Evolutionary conservation across 2,797 vertebrate species (phyloP).

Genomic region (Sorex maritimensis): DNA sequence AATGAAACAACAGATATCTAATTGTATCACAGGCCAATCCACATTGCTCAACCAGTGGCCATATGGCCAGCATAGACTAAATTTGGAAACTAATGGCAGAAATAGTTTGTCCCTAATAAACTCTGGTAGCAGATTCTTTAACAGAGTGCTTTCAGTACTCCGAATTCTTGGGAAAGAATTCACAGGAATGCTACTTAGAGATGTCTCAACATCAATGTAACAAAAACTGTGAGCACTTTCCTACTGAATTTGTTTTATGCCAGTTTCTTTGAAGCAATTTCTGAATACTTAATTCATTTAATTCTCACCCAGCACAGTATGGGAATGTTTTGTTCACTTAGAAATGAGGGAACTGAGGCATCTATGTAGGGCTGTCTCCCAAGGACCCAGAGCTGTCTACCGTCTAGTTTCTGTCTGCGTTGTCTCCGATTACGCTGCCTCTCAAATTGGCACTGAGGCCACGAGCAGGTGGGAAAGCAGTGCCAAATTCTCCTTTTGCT

Average conservation of each 20-base stretch:
- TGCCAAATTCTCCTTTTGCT: neutral
- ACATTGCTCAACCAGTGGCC: too few species aligned
- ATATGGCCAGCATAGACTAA: too few species aligned
- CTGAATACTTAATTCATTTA: accelerated
- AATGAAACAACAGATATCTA: too few species aligned
- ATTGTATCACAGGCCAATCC: neutral
- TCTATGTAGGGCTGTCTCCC: too few species aligned
- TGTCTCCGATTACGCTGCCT: neutral
- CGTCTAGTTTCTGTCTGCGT: neutral
- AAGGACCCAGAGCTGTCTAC: too few species aligned
- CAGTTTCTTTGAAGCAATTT: neutral
- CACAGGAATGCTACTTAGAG: too few species aligned
- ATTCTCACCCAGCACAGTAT: neutral
- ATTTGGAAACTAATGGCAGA: neutral
- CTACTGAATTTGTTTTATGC: accelerated
- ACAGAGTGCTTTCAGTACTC: neutral
- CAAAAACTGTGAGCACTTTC: accelerated
- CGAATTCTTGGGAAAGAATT: too few species aligned
- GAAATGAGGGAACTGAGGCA: neutral
- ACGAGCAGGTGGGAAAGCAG: too few species aligned
- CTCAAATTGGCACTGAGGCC: neutral
- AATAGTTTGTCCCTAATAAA: neutral
- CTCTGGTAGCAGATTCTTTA: neutral
- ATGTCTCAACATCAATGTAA: neutral
- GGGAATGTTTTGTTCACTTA: too few species aligned